Conservation (phyloP, 2,113 vertebrate genomes). For the Pseudorectes ferrugineus region DNA sequence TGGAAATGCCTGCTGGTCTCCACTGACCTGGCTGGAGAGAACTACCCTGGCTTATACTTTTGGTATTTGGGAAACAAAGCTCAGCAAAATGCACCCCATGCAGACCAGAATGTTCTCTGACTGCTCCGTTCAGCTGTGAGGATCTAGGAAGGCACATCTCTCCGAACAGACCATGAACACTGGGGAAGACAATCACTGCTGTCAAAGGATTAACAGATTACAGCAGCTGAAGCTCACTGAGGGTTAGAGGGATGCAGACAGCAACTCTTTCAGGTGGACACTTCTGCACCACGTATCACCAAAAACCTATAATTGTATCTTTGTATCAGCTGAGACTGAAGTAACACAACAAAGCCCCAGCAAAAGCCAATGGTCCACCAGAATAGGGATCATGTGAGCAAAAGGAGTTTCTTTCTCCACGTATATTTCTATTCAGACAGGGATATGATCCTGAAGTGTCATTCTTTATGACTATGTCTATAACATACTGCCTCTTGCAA, state of each 20-base stretch:
- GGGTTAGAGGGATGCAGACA: neutral
- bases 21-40: neutral
- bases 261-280: neutral
- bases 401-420: neutral
- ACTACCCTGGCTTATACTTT: neutral
- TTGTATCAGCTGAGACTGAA: neutral
- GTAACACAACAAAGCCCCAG: neutral
- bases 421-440: neutral
- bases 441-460: neutral
- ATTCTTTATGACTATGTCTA: neutral
- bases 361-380: neutral
- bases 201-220: neutral
- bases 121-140: neutral
- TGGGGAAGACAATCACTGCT: neutral
- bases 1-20: neutral
- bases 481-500: neutral
- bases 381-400: rapidly evolving
- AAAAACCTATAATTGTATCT: neutral
- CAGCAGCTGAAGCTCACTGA: neutral
- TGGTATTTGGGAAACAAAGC: neutral
- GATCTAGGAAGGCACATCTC: neutral
- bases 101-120: neutral
- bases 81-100: neutral
- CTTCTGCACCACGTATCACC: neutral
- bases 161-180: rapidly evolving